These are phyloP conservation scores for Chrysopilus asiliformis DNA, from an alignment of 2,888 invertebrate genomes.

Conservation along the genomic window DNA sequence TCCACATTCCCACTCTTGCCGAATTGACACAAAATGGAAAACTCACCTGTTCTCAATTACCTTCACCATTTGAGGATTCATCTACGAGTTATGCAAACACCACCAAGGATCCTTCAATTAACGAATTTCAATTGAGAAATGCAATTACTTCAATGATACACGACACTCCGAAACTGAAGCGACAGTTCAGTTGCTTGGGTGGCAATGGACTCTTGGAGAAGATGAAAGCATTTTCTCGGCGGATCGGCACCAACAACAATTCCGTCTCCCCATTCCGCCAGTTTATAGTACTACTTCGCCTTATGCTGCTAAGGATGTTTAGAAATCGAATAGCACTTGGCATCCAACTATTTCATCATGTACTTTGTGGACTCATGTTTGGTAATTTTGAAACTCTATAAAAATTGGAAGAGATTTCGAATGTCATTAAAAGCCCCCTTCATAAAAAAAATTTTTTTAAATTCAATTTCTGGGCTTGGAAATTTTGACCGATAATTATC, in stretches of 20 bases:
- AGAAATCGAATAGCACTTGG: conserved; percentile 45
- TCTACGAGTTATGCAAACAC: conserved; percentile 32
- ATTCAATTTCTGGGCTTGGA: too few species aligned
- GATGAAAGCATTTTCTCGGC: conserved; percentile 38
- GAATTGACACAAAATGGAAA: conserved; percentile 48
- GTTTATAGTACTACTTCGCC: conserved; percentile 42
- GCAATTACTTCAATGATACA: conserved; percentile 11
- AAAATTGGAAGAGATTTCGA: too few species aligned
- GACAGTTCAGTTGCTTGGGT: conserved; percentile 6
- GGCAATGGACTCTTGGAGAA: conserved; percentile 35
- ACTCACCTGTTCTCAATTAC: conserved; percentile 21
- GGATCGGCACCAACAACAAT: conserved; percentile 33
- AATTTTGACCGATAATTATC: too few species aligned
- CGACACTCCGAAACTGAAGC: conserved; percentile 9
- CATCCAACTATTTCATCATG: conserved; percentile 49
- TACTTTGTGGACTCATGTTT: conserved; percentile 43
- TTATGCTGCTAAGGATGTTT: conserved; percentile 47
- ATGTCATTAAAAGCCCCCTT: too few species aligned
- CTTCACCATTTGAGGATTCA: conserved; percentile 1
- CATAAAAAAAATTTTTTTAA: too few species aligned
- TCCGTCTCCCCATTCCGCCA: conserved; percentile 43
- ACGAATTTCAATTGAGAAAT: conserved; percentile 6
- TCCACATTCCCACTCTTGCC: conserved; percentile 39
- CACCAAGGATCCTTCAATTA: conserved; percentile 14
- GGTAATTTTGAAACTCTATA: conserved; percentile 21